A percentile compares a stretch with the other conserved stretches of the same genome.
Evolutionary conservation across 1,140 invertebrate genomes (phyloP).

Genomic region (Brachionus calyciflorus): DNA sequence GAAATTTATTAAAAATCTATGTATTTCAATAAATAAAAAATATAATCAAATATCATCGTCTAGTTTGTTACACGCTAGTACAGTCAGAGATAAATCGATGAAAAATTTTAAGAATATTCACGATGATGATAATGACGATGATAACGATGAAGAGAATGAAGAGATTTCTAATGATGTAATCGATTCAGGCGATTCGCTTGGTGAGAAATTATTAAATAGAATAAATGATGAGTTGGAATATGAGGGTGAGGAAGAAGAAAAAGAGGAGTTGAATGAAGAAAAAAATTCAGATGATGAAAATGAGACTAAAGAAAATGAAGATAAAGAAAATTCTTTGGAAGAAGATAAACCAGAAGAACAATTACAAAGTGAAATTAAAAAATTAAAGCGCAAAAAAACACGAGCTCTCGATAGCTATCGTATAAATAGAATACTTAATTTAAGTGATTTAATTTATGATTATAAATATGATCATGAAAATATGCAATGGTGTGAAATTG

Average conservation of each 20-base stretch:
- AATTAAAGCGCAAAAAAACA: constrained; percentile 39
- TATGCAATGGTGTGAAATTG: constrained; percentile 73
- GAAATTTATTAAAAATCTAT: constrained; percentile 36
- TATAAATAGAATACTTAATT: constrained; percentile 14
- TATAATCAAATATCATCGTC: constrained; percentile 33
- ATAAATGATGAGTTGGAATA: constrained; percentile 47
- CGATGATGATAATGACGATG: constrained; percentile 28
- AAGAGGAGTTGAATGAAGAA: constrained; percentile 51
- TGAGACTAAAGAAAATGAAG: constrained; percentile 61
- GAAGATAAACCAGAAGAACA: constrained; percentile 65
- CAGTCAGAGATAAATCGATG: constrained; percentile 8
- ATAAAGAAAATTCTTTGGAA: constrained; percentile 60
- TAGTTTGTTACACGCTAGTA: constrained; percentile 10
- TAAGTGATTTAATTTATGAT: constrained; percentile 62
- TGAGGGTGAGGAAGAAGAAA: constrained; percentile 47
- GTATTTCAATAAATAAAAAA: constrained; percentile 42
- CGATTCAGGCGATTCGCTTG: constrained; percentile 24
- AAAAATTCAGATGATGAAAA: constrained; percentile 56
- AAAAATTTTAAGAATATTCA: constrained; percentile 39
- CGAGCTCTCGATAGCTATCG: background rate
- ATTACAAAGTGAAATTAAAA: constrained; percentile 50
- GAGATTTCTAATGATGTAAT: constrained; percentile 14
- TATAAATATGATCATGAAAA: constrained; percentile 74
- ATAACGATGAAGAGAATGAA: background rate
- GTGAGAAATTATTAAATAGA: constrained; percentile 16